Evolutionary conservation across 2,113 vertebrate genomes (phyloP).

Genomic region (Thryonomys swinderianus): DNA sequence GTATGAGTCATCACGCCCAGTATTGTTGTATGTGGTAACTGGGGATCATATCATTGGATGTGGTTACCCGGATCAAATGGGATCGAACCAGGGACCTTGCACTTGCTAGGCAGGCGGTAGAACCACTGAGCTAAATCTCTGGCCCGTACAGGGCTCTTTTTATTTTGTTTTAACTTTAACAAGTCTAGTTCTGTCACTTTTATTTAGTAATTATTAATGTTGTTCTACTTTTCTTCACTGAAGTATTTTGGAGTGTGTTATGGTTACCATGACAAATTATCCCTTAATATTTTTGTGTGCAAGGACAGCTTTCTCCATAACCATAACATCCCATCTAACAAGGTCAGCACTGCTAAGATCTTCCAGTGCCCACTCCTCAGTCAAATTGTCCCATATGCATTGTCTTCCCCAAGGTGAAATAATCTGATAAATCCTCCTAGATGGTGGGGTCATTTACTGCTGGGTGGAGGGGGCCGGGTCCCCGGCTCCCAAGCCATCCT

Average conservation of each 20-base stretch:
- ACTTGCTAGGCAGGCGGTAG: too few relatives aligned
- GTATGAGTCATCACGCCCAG: too few relatives aligned
- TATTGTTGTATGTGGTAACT: too few relatives aligned
- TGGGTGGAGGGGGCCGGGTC: not conserved
- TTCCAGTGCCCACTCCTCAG: not conserved
- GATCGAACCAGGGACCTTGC: too few relatives aligned
- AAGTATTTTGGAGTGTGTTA: slow-evolving; percentile 16
- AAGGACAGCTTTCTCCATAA: not conserved
- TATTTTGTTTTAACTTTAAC: not conserved
- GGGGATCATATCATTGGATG: too few relatives aligned
- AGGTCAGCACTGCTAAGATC: not conserved
- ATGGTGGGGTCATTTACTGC: not conserved
- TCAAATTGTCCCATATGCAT: not conserved
- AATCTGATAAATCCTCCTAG: not conserved
- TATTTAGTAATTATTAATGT: not conserved
- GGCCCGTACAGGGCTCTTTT: not conserved
- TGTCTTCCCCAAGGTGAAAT: slow-evolving; percentile 5
- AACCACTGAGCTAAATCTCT: too few relatives aligned
- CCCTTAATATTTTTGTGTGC: not conserved
- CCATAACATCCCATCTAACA: not conserved
- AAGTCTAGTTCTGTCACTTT: not conserved
- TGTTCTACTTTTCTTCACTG: slow-evolving; percentile 15
- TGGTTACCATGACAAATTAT: not conserved
- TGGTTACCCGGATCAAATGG: too few relatives aligned
- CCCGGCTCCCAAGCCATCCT: not conserved